phyloP scores from a whole-genome alignment of 2,888 invertebrate genomes.

The Acrobeloides nanus region DNA sequence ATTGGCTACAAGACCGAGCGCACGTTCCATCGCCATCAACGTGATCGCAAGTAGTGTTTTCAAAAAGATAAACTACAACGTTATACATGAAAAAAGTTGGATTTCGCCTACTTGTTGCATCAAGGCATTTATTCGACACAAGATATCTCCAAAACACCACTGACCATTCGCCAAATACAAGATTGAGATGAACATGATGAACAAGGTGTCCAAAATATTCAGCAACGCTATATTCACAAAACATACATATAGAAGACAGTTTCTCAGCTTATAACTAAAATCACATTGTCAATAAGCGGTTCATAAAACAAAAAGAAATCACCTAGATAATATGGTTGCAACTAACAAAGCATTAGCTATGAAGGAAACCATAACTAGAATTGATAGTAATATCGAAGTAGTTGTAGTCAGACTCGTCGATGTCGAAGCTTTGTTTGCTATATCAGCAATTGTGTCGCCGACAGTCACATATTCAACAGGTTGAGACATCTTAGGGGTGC shows the following conservation, averaged over 20 bases:
- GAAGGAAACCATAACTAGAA: constrained; percentile 33
- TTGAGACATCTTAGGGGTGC: too few species aligned
- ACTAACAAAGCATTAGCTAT: constrained; percentile 35
- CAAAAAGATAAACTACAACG: constrained; percentile 37
- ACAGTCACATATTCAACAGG: constrained; percentile 35
- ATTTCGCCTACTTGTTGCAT: constrained; percentile 34
- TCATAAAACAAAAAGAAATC: constrained; percentile 9
- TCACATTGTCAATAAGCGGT: neutral
- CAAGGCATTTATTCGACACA: constrained; percentile 42
- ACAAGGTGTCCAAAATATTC: constrained; percentile 20
- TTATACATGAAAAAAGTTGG: neutral
- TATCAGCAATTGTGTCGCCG: constrained; percentile 40
- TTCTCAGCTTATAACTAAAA: constrained; percentile 28
- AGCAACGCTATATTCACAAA: constrained; percentile 21
- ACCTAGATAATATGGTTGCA: constrained; percentile 38
- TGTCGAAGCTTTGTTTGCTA: constrained; percentile 31
- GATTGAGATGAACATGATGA: constrained; percentile 36
- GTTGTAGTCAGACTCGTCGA: constrained; percentile 32
- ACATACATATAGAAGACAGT: constrained; percentile 26
- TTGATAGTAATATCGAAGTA: constrained; percentile 28
- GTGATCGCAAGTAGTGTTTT: constrained; percentile 38
- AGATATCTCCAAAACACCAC: constrained; percentile 35
- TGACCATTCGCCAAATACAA: constrained; percentile 40
- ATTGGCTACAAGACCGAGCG: constrained; percentile 26
- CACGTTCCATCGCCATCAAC: constrained; percentile 42